Evolutionary conservation across 2,797 vertebrate species (phyloP).

Genomic region (Lateolabrax maculatus): DNA sequence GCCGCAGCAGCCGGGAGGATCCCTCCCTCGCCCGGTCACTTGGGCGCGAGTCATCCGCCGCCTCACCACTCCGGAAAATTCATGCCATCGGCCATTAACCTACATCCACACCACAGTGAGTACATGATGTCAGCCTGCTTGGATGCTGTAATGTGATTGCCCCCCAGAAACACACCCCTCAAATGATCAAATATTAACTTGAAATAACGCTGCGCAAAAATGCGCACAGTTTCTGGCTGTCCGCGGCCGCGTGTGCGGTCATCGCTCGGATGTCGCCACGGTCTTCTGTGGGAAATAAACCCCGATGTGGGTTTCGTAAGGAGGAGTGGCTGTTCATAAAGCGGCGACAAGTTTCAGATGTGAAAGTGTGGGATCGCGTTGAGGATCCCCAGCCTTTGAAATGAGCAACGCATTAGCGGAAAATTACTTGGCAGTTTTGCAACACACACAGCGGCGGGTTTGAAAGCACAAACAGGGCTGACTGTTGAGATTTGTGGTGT

Average conservation of each 20-base stretch:
- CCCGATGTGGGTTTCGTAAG: slow-evolving; percentile 31
- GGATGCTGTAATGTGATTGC: neutral
- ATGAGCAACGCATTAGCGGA: slow-evolving; percentile 41
- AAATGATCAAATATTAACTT: slow-evolving; percentile 45
- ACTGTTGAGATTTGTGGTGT: slow-evolving; percentile 14
- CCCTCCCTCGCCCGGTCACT: slow-evolving; percentile 89
- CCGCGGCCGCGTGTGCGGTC: slow-evolving; percentile 44
- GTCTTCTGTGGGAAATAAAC: slow-evolving; percentile 39
- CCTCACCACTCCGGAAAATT: slow-evolving; percentile 93
- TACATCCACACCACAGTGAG: slow-evolving; percentile 96
- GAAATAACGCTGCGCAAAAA: slow-evolving; percentile 51
- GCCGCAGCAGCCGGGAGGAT: slow-evolving; percentile 91
- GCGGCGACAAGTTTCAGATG: slow-evolving; percentile 62
- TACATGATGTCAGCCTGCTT: slow-evolving; percentile 32
- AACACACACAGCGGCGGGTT: neutral
- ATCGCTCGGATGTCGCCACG: slow-evolving; percentile 34
- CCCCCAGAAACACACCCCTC: neutral
- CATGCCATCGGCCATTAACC: slow-evolving; percentile 92
- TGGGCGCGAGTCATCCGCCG: slow-evolving; percentile 89
- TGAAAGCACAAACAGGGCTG: slow-evolving; percentile 1
- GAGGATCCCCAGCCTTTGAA: slow-evolving; percentile 19
- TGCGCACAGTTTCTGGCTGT: slow-evolving; percentile 39
- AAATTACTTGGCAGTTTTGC: slow-evolving; percentile 49
- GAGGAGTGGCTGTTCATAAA: slow-evolving; percentile 52
- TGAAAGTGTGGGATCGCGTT: slow-evolving; percentile 33